Evolutionary conservation across 1,140 invertebrate genomes (phyloP).

Genomic region (Drosophila tani): DNA sequence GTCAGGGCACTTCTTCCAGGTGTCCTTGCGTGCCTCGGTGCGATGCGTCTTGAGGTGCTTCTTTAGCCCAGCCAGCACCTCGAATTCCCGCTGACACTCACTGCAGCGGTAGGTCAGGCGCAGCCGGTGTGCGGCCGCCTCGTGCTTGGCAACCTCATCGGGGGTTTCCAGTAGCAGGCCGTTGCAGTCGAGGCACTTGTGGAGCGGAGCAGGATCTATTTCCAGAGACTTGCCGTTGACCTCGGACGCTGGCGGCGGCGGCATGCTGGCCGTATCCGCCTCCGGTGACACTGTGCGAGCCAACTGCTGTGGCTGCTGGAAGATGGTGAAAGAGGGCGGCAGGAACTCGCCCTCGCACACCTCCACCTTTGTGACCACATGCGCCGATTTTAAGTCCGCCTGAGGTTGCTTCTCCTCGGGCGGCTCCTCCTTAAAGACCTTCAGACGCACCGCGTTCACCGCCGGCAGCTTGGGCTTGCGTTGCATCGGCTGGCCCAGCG

Average conservation of each 20-base stretch:
- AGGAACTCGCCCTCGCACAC: slow-evolving; percentile 53
- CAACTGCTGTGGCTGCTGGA: slow-evolving; percentile 49
- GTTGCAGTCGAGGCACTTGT: slow-evolving; percentile 81
- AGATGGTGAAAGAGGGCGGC: slow-evolving; percentile 67
- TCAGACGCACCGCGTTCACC: slow-evolving; percentile 61
- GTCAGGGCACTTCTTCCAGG: slow-evolving; percentile 85
- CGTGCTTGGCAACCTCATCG: slow-evolving; percentile 63
- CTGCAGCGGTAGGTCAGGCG: slow-evolving; percentile 71
- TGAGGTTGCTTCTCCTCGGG: slow-evolving; percentile 41
- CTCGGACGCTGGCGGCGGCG: slow-evolving; percentile 54
- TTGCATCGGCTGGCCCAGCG: slow-evolving; percentile 39
- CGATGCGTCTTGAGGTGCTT: slow-evolving; percentile 81
- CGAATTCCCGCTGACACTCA: slow-evolving; percentile 78
- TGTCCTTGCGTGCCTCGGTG: slow-evolving; percentile 74
- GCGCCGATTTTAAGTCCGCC: background rate
- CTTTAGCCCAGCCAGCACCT: slow-evolving; percentile 69
- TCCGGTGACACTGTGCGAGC: slow-evolving; percentile 1
- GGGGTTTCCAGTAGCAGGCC: slow-evolving; percentile 63
- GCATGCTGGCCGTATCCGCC: slow-evolving; percentile 45
- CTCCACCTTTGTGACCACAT: slow-evolving; percentile 64
- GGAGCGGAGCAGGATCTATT: slow-evolving; percentile 55
- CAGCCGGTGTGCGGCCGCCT: slow-evolving; percentile 64
- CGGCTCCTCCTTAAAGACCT: slow-evolving; percentile 72
- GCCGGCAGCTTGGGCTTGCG: slow-evolving; percentile 64
- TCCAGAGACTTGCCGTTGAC: slow-evolving; percentile 33